A percentile compares a stretch with the other conserved stretches of the same genome.
Conservation (phyloP, 2,888 invertebrate genomes). For the Koerneria pararmatus region DNA sequence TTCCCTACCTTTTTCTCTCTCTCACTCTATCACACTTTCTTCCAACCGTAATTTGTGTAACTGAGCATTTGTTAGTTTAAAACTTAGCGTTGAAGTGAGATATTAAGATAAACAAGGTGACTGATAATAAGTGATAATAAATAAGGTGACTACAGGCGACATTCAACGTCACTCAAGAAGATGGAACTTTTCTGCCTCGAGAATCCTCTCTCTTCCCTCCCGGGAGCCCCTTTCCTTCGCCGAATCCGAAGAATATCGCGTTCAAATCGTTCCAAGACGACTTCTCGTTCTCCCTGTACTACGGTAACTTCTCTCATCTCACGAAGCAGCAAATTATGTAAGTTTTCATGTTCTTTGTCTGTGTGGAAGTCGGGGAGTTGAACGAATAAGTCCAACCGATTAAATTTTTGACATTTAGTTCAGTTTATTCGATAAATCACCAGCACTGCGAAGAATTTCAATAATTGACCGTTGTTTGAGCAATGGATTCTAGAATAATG, state of each 20-base stretch:
- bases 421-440: too few relatives aligned
- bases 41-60: too few relatives aligned
- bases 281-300: constrained; percentile 84
- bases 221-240: constrained; percentile 20
- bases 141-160: constrained; percentile 5
- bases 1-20: neutral
- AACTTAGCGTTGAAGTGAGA: too few relatives aligned
- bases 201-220: constrained; percentile 21
- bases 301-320: constrained; percentile 74
- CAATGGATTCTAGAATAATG: too few relatives aligned
- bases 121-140: constrained; percentile 27
- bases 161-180: neutral
- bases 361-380: too few relatives aligned
- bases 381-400: too few relatives aligned
- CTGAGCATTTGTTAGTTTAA: too few relatives aligned
- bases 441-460: too few relatives aligned
- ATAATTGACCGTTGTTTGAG: too few relatives aligned
- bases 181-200: constrained; percentile 2
- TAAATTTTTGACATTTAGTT: too few relatives aligned
- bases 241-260: constrained; percentile 69
- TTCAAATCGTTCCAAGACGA: constrained; percentile 89
- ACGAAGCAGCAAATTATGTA: constrained; percentile 49
- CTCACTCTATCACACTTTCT: too few relatives aligned
- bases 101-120: constrained; percentile 25
- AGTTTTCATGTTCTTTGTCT: neutral